Percentiles rank a stretch among this genome's conserved stretches.
These are phyloP conservation scores for Sylvicola fuscatus DNA, from an alignment of 2,888 invertebrate genomes.

Conservation along the genomic window DNA sequence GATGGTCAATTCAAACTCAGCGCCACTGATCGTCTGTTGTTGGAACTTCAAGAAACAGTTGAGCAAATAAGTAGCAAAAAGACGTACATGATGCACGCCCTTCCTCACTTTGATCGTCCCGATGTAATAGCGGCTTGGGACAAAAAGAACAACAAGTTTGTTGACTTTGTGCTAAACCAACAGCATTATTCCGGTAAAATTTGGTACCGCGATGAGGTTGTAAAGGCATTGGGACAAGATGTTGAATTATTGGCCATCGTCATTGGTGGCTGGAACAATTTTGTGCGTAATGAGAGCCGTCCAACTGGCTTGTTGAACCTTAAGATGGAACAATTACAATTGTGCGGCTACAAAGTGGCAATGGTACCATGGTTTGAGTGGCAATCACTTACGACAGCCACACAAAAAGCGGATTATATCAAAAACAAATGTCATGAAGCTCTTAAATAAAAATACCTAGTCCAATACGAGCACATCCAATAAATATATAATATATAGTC, in stretches of 20 bases:
- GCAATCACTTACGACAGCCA: constrained; percentile 8
- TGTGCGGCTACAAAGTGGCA: constrained; percentile 35
- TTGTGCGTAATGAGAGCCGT: constrained; percentile 27
- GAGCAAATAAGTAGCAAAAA: constrained; percentile 15
- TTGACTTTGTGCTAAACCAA: constrained; percentile 26
- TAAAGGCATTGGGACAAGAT: constrained; percentile 14
- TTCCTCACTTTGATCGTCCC: constrained; percentile 45
- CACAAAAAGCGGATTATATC: constrained; percentile 1
- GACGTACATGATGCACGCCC: constrained; percentile 31
- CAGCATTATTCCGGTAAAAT: constrained; percentile 27
- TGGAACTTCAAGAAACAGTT: constrained; percentile 25
- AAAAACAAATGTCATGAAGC: constrained; percentile 1
- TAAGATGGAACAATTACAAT: constrained; percentile 40
- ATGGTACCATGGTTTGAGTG: constrained; percentile 34
- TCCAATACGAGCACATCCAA: too few relatives aligned
- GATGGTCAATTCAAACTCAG: constrained; percentile 30
- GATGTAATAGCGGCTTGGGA: constrained; percentile 41
- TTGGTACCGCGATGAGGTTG: constrained; percentile 10
- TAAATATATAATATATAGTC: too few relatives aligned
- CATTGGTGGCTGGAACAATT: constrained; percentile 38
- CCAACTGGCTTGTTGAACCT: constrained; percentile 35
- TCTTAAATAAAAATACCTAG: too few relatives aligned
- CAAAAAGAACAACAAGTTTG: constrained; percentile 25
- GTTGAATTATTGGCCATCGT: constrained; percentile 33
- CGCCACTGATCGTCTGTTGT: constrained; percentile 32